Conservation (phyloP, 2,113 vertebrate species). For the Actinemys pallida region DNA sequence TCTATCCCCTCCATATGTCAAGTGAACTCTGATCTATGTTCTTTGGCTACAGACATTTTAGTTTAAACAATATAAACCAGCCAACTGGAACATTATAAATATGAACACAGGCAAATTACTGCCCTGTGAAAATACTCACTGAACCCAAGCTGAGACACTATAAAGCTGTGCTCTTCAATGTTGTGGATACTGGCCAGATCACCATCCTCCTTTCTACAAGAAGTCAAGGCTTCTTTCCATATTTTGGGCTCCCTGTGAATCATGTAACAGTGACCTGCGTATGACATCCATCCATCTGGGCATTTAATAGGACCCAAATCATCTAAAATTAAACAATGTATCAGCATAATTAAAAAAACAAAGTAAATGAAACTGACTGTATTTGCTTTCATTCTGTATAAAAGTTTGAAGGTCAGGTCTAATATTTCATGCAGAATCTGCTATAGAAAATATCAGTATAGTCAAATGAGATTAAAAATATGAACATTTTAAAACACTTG, state of each 20-base stretch:
- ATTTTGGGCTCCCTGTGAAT: slow-evolving; percentile 81
- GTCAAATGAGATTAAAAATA: not conserved
- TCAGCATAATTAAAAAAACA: not conserved
- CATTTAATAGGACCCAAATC: slow-evolving; percentile 78
- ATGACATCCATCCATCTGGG: slow-evolving; percentile 85
- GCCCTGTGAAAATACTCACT: slow-evolving; percentile 74
- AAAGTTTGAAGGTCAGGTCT: not conserved
- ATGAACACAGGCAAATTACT: not conserved
- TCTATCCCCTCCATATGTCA: not conserved
- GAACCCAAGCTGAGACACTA: slow-evolving; percentile 88
- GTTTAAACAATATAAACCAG: not conserved
- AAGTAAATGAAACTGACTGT: not conserved
- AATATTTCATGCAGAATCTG: not conserved
- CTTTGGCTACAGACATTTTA: not conserved
- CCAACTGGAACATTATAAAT: not conserved
- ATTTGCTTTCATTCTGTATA: not conserved
- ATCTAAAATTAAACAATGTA: not conserved
- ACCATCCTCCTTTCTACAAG: slow-evolving; percentile 85
- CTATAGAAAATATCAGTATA: not conserved
- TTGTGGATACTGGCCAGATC: slow-evolving; percentile 87
- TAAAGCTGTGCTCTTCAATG: slow-evolving; percentile 89
- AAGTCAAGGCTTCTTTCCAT: slow-evolving; percentile 83
- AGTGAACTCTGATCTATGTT: not conserved
- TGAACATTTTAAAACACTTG: not conserved
- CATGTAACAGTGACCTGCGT: slow-evolving; percentile 86